Evolutionary conservation across 1,140 invertebrate genomes (phyloP).

Genomic region (Drepana arcuata): DNA sequence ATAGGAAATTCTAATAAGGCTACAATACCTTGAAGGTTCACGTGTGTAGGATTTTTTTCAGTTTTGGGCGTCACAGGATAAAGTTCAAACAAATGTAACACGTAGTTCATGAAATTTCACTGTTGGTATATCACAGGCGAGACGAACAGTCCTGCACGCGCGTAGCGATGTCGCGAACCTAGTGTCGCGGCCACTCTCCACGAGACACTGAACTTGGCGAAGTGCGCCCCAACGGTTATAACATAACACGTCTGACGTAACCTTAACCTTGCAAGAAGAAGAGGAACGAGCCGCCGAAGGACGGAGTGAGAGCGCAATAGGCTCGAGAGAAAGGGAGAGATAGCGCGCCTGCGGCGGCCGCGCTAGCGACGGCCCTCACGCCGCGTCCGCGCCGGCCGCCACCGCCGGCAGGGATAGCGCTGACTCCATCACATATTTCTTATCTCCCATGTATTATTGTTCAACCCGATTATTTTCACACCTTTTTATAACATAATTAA

Average conservation of each 20-base stretch:
- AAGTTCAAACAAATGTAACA: constrained; percentile 65
- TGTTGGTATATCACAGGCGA: constrained; percentile 61
- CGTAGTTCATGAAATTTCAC: constrained; percentile 69
- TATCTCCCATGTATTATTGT: neutral
- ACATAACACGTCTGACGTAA: constrained; percentile 72
- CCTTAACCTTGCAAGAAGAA: constrained; percentile 73
- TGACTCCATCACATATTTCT: constrained; percentile 7
- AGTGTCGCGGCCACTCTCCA: constrained; percentile 66
- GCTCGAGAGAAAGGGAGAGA: constrained; percentile 65
- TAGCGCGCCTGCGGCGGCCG: constrained; percentile 17
- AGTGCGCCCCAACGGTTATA: constrained; percentile 71
- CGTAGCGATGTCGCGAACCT: constrained; percentile 44
- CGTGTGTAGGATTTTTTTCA: constrained; percentile 14
- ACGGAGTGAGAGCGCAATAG: constrained; percentile 68
- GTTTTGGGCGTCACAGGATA: constrained; percentile 33
- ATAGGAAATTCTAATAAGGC: too few relatives aligned
- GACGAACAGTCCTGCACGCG: constrained; percentile 54
- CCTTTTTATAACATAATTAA: too few relatives aligned
- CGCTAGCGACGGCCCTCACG: constrained; percentile 25
- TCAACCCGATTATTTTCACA: neutral
- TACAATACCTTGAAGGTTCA: too few relatives aligned
- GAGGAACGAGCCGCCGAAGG: constrained; percentile 70
- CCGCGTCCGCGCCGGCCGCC: constrained; percentile 12
- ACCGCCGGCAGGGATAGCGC: constrained; percentile 11
- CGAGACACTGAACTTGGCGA: constrained; percentile 72